A percentile compares a stretch with the other conserved stretches of the same genome.
Conservation (phyloP, 1,140 invertebrate species). For the Drosophila sucinea region DNA sequence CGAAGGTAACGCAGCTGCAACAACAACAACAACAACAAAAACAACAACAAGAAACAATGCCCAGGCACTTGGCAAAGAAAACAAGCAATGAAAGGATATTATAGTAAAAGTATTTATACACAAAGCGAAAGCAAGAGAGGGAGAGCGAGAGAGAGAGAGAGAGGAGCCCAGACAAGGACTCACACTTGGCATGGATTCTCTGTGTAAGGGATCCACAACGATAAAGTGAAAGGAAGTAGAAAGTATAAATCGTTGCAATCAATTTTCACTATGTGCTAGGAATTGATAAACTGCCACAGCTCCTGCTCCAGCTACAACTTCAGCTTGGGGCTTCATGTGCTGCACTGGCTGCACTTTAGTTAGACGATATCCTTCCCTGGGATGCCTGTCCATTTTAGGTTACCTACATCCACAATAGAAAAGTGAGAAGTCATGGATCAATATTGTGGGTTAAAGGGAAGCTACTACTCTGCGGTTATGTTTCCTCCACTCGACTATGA, state of each 20-base stretch:
- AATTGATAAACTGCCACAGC: slow-evolving; percentile 76
- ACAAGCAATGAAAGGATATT: slow-evolving; percentile 80
- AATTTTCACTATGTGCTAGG: slow-evolving; percentile 79
- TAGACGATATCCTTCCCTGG: slow-evolving; percentile 41
- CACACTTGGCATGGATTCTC: slow-evolving; percentile 8
- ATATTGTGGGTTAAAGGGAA: slow-evolving; percentile 6
- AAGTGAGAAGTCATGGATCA: slow-evolving; percentile 50
- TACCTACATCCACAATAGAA: slow-evolving; percentile 18
- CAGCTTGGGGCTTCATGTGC: slow-evolving; percentile 12
- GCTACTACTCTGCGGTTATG: slow-evolving; percentile 13
- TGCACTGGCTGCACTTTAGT: slow-evolving; percentile 24
- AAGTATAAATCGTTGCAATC: slow-evolving; percentile 82
- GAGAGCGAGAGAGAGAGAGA: slow-evolving; percentile 36
- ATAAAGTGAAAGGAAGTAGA: slow-evolving; percentile 82
- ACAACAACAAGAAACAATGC: slow-evolving; percentile 67
- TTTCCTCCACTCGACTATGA: slow-evolving; percentile 4
- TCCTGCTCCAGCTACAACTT: background rate
- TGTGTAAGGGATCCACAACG: slow-evolving; percentile 33
- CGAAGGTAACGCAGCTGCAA: slow-evolving; percentile 36
- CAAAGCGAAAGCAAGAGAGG: slow-evolving; percentile 54
- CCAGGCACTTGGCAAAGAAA: slow-evolving; percentile 71
- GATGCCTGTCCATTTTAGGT: slow-evolving; percentile 17
- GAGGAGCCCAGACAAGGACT: slow-evolving; percentile 40
- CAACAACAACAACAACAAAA: slow-evolving; percentile 9
- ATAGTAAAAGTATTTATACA: slow-evolving; percentile 78